Evolutionary conservation across 1,140 invertebrate species (phyloP).

Genomic region (Drosophila nasuta): DNA sequence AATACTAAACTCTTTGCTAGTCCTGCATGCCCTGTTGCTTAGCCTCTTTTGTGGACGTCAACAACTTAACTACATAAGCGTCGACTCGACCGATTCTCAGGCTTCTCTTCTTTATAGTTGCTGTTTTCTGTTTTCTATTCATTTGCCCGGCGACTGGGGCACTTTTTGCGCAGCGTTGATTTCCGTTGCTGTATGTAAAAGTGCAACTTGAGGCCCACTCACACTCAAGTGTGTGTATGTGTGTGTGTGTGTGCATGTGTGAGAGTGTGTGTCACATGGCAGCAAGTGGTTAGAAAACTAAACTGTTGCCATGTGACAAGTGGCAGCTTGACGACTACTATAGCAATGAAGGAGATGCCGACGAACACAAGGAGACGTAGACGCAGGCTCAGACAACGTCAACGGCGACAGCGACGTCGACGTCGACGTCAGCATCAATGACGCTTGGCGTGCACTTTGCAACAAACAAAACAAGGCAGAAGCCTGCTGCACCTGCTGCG

Average conservation of each 20-base stretch:
- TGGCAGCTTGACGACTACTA: conserved; percentile 76
- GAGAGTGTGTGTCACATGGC: conserved; percentile 42
- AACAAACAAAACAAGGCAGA: conserved; percentile 67
- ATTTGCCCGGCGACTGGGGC: conserved; percentile 75
- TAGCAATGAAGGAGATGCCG: conserved; percentile 50
- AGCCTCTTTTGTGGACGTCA: conserved; percentile 20
- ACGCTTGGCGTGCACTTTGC: conserved; percentile 72
- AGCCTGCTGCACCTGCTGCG: conserved; percentile 45
- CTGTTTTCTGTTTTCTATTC: conserved; percentile 60
- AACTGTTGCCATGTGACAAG: conserved; percentile 83
- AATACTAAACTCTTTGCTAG: neutral
- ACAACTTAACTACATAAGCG: conserved; percentile 72
- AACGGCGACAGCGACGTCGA: conserved; percentile 7
- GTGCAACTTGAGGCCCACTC: conserved; percentile 79
- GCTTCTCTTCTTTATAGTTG: neutral
- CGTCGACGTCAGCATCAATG: conserved; percentile 77
- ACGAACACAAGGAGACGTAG: neutral
- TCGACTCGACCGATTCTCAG: conserved; percentile 26
- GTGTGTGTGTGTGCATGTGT: conserved; percentile 47
- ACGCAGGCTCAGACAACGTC: conserved; percentile 7
- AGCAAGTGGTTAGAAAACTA: conserved; percentile 76
- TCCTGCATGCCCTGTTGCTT: conserved; percentile 23
- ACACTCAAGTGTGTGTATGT: conserved; percentile 64
- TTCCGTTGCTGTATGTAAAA: conserved; percentile 81
- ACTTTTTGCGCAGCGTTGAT: conserved; percentile 74